Percentiles rank a stretch among this genome's conserved stretches.
Conservation (phyloP, 2,888 invertebrate genomes). For the Drosophila villosipedis region DNA sequence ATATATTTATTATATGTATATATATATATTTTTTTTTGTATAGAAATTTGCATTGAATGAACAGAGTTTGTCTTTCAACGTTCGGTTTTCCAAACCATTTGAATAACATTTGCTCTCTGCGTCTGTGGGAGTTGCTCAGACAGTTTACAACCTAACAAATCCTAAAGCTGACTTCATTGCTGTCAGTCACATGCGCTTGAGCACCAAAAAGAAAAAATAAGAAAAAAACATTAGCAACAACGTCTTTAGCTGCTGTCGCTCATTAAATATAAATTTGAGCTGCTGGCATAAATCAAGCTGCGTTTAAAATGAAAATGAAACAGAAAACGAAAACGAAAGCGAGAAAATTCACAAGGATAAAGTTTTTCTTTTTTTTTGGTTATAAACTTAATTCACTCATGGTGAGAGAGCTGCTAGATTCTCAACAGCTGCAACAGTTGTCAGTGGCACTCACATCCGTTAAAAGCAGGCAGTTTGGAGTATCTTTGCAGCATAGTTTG, state of each 20-base stretch:
- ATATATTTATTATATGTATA: not conserved
- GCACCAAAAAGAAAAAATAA: not conserved
- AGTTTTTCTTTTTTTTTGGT: not conserved
- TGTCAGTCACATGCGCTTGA: conserved; percentile 62
- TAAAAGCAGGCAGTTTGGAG: not conserved
- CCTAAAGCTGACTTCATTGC: conserved; percentile 20
- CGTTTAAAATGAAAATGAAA: conserved; percentile 4
- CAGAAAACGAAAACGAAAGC: conserved; percentile 18
- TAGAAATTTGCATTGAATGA: conserved; percentile 60
- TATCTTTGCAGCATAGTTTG: not conserved
- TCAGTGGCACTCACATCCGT: not conserved
- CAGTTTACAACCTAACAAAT: conserved; percentile 15
- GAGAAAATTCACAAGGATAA: conserved; percentile 8
- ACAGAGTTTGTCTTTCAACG: conserved; percentile 40
- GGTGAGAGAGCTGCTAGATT: not conserved
- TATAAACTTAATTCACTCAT: not conserved
- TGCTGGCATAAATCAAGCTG: conserved; percentile 61
- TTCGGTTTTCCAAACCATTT: conserved; percentile 16
- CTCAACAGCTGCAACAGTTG: not conserved
- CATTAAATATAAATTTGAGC: conserved; percentile 68
- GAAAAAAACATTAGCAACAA: conserved; percentile 37
- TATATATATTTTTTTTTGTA: not conserved
- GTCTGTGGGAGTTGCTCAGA: conserved; percentile 50
- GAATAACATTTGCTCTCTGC: conserved; percentile 45
- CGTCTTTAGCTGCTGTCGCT: conserved; percentile 36